phyloP scores from a whole-genome alignment of 2,797 vertebrate species.

The Natrix natrix region DNA sequence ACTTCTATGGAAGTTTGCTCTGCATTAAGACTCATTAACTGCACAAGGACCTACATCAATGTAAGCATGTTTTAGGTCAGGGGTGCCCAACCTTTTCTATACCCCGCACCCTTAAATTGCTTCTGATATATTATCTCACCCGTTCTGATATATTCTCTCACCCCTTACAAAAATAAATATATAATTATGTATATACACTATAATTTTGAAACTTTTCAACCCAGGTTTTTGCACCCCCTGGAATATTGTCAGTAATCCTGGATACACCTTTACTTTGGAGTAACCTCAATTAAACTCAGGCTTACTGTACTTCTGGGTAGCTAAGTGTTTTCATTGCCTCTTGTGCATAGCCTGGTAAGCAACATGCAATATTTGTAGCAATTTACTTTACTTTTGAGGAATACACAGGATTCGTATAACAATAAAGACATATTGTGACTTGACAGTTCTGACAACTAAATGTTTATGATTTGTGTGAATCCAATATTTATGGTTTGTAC shows the following conservation, averaged over 20 bases:
- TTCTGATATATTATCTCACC: too few species aligned
- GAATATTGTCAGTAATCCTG: background rate
- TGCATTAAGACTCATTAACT: background rate
- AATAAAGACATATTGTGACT: background rate
- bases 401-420: background rate
- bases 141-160: too few species aligned
- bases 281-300: background rate
- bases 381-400: background rate
- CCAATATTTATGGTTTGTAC: background rate
- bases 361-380: background rate
- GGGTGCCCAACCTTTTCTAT: too few species aligned
- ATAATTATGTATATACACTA: too few species aligned
- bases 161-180: too few species aligned
- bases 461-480: background rate
- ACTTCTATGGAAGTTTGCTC: background rate
- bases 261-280: too few species aligned
- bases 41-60: background rate
- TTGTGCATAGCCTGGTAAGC: background rate
- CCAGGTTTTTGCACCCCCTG: too few species aligned
- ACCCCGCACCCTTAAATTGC: too few species aligned
- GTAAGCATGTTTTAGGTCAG: background rate
- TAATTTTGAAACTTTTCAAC: too few species aligned
- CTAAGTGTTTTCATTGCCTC: background rate
- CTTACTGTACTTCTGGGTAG: background rate
- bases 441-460: background rate